Conservation (phyloP, 2,888 invertebrate genomes). For the Pristionchus mayeri region DNA sequence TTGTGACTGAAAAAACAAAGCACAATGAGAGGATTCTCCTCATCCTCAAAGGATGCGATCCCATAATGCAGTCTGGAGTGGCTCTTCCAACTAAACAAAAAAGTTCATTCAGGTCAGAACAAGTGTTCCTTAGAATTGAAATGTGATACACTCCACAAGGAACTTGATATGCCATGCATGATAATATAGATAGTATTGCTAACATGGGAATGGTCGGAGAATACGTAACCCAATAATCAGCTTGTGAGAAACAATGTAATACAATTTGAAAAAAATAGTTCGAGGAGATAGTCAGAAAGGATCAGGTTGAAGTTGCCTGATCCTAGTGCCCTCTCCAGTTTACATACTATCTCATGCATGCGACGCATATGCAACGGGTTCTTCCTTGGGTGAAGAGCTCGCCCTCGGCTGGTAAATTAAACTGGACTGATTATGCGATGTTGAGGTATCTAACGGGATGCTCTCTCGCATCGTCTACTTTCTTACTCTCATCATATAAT, state of each 20-base stretch:
- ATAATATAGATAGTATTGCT: too few species aligned
- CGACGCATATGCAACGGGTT: background rate
- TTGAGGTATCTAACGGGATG: slow-evolving; percentile 35
- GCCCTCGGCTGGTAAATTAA: background rate
- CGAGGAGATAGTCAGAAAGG: background rate
- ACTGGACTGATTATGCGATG: background rate
- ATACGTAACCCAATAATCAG: too few species aligned
- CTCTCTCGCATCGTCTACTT: background rate
- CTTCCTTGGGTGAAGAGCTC: background rate
- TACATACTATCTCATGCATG: too few species aligned
- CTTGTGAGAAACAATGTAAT: too few species aligned
- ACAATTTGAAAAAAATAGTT: background rate
- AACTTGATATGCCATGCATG: too few species aligned
- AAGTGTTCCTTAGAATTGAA: background rate
- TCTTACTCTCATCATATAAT: background rate
- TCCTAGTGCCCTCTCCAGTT: too few species aligned
- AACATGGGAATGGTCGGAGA: too few species aligned
- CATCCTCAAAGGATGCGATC: background rate
- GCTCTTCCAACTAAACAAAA: slow-evolving; percentile 26
- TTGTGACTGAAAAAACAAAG: background rate
- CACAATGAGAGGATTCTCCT: background rate
- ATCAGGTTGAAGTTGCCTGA: too few species aligned
- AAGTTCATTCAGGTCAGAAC: slow-evolving; percentile 29
- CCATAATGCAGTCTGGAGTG: slow-evolving; percentile 29
- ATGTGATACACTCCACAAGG: too few species aligned